A percentile compares a stretch with the other conserved stretches of the same genome.
Conservation (phyloP, 37 sponge, comb jelly and placozoan genomes). For the Dysidea cf. avara region DNA sequence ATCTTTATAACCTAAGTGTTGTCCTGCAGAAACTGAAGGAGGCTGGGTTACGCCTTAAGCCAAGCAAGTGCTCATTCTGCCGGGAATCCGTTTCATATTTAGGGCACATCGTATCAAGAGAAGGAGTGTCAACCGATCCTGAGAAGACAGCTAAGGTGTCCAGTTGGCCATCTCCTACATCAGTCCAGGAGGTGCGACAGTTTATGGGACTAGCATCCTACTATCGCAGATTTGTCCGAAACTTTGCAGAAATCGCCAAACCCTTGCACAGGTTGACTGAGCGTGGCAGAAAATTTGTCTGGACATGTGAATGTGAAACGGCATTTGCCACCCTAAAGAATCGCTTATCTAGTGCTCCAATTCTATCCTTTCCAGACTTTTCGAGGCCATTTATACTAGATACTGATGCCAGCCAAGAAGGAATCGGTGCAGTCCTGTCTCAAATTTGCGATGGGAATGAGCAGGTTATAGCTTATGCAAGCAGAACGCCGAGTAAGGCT, state of each 20-base stretch:
- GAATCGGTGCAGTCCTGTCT: slow-evolving; percentile 32
- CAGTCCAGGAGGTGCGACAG: neutral
- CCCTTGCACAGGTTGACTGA: slow-evolving; percentile 13
- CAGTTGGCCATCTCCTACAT: slow-evolving; percentile 20
- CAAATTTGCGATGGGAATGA: slow-evolving; percentile 15
- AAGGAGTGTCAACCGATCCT: slow-evolving; percentile 18
- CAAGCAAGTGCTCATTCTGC: slow-evolving; percentile 16
- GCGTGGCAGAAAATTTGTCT: neutral
- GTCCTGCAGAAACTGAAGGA: slow-evolving; percentile 8
- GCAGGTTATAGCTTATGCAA: slow-evolving; percentile 9
- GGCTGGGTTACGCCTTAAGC: slow-evolving; percentile 13
- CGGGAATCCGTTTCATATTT: slow-evolving; percentile 12
- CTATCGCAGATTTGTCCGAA: slow-evolving; percentile 18
- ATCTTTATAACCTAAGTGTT: neutral
- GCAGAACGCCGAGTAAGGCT: neutral
- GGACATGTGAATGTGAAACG: slow-evolving; percentile 1
- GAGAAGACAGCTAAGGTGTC: neutral
- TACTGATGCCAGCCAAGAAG: slow-evolving; percentile 17
- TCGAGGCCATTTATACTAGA: slow-evolving; percentile 8
- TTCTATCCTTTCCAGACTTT: slow-evolving; percentile 16
- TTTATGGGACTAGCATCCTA: slow-evolving; percentile 16
- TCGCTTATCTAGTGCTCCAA: neutral
- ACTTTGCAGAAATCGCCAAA: slow-evolving; percentile 14
- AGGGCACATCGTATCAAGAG: slow-evolving; percentile 13
- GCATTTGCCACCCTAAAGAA: slow-evolving; percentile 20